Conservation (phyloP, 2,888 invertebrate genomes). For the Parnassius glacialis region DNA sequence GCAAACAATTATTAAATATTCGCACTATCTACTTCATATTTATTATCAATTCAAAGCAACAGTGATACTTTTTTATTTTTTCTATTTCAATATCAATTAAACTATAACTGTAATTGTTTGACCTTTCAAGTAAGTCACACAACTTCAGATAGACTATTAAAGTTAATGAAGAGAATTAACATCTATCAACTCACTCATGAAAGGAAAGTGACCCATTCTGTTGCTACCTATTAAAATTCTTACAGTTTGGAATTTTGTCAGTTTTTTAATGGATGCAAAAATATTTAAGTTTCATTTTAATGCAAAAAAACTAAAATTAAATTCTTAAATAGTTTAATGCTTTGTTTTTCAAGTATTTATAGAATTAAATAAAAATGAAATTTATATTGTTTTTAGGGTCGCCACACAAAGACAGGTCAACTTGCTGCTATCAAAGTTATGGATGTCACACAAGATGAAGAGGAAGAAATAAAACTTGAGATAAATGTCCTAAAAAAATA, state of each 20-base stretch:
- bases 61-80: no score
- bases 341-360: neutral
- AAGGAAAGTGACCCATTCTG: constrained; percentile 31
- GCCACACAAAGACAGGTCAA: constrained; percentile 99
- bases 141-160: constrained; percentile 46
- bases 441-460: constrained; percentile 99
- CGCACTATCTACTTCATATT: no score
- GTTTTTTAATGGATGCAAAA: no score
- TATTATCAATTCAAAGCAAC: no score
- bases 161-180: constrained; percentile 67
- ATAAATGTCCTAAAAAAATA: constrained; percentile 99
- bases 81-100: constrained; percentile 3
- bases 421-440: constrained; percentile 99
- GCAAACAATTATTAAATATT: no score
- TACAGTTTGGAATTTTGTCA: no score
- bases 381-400: constrained; percentile 84
- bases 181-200: constrained; percentile 31
- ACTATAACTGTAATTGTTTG: constrained; percentile 19
- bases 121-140: constrained; percentile 27
- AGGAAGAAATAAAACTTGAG: constrained; percentile 99
- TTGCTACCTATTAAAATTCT: constrained; percentile 11
- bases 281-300: no score
- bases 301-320: no score
- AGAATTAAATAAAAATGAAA: neutral
- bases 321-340: no score